Conservation (phyloP, 2,113 vertebrate genomes). For the Podocnemis expansa region DNA sequence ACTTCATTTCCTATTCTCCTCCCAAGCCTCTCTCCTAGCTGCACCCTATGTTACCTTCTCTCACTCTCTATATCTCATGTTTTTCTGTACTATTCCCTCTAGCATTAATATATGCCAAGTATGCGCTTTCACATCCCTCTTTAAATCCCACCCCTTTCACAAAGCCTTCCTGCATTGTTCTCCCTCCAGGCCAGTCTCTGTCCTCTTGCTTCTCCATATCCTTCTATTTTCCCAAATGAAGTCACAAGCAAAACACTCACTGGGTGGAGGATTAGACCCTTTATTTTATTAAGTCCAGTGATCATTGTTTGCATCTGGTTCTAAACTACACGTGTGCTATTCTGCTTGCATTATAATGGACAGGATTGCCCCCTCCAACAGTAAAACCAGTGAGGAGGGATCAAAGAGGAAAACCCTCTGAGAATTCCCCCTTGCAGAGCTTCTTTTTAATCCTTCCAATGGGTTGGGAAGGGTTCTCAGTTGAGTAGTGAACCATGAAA, state of each 20-base stretch:
- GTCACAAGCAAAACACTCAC: neutral
- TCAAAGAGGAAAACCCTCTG: neutral
- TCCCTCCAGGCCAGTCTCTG: conserved; percentile 20
- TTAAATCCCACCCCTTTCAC: neutral
- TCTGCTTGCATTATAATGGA: neutral
- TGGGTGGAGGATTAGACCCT: neutral
- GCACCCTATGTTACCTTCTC: neutral
- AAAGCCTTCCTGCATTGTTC: conserved; percentile 28
- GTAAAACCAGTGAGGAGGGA: neutral
- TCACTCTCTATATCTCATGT: neutral
- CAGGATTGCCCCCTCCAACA: neutral
- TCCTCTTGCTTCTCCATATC: neutral
- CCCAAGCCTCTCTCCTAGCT: neutral
- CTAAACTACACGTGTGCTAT: neutral
- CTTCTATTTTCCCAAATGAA: conserved; percentile 14
- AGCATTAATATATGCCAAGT: conserved; percentile 3
- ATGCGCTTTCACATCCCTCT: neutral
- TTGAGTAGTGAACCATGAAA: neutral
- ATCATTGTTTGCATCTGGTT: neutral
- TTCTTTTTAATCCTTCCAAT: neutral
- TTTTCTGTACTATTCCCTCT: conserved; percentile 18
- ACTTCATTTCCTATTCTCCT: neutral
- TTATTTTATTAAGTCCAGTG: conserved; percentile 4
- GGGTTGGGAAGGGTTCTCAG: neutral
- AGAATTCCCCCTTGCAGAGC: neutral